Evolutionary conservation across 1,140 invertebrate genomes (phyloP).

Genomic region (Ips typographus): DNA sequence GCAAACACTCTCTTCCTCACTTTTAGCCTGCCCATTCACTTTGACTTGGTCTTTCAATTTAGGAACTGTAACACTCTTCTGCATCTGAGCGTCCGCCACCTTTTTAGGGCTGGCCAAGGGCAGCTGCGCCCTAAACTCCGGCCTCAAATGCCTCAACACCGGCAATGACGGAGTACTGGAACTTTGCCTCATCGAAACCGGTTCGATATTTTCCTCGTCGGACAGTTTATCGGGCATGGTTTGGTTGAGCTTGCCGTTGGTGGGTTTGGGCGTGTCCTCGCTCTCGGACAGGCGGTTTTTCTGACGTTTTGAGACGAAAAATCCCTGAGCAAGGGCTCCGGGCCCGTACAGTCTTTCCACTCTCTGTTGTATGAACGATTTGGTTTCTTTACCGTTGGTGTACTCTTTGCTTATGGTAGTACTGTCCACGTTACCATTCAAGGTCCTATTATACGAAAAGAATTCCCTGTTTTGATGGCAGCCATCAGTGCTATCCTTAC

Average conservation of each 20-base stretch:
- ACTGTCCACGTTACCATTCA: constrained; percentile 18
- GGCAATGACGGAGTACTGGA: constrained; percentile 59
- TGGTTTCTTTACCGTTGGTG: constrained; percentile 56
- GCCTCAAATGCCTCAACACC: constrained; percentile 76
- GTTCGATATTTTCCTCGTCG: constrained; percentile 35
- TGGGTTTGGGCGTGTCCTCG: constrained; percentile 24
- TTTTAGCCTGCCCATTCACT: constrained; percentile 41
- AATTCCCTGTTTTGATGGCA: constrained; percentile 32
- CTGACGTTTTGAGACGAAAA: constrained; percentile 67
- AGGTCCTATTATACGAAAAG: constrained; percentile 6
- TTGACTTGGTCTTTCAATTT: constrained; percentile 41
- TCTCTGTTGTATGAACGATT: constrained; percentile 84
- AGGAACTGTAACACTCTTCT: constrained; percentile 49
- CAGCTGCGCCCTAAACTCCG: constrained; percentile 82
- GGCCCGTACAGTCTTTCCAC: constrained; percentile 86
- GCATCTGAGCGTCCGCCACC: constrained; percentile 36
- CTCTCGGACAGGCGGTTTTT: constrained; percentile 44
- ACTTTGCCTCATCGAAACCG: constrained; percentile 43
- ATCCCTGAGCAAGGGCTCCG: constrained; percentile 78
- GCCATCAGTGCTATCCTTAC: constrained; percentile 43
- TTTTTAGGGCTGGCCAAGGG: constrained; percentile 63
- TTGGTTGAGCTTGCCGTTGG: constrained; percentile 39
- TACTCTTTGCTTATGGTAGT: constrained; percentile 41
- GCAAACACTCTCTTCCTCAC: constrained; percentile 19
- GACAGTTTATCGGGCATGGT: constrained; percentile 46